Evolutionary conservation across 2,888 invertebrate genomes (phyloP).

Genomic region (Callyntrura sp.): DNA sequence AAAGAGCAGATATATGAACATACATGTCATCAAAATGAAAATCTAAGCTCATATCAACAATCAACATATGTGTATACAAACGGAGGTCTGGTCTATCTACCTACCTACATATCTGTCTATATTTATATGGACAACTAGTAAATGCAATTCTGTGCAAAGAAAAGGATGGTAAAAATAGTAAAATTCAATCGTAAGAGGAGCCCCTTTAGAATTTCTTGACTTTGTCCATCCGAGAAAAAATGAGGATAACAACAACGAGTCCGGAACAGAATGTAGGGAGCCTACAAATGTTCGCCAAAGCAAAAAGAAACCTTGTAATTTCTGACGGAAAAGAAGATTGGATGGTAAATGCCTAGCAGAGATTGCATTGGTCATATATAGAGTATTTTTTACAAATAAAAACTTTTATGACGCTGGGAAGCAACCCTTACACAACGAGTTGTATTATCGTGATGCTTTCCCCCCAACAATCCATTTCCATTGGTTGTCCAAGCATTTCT

Average conservation of each 20-base stretch:
- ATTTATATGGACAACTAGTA: not conserved
- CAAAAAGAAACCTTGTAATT: conserved; percentile 8
- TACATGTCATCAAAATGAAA: conserved; percentile 35
- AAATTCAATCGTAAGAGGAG: conserved; percentile 63
- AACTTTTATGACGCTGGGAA: not conserved
- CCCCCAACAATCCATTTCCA: not conserved
- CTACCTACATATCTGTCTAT: not conserved
- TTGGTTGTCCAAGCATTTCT: conserved; percentile 45
- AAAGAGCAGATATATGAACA: not conserved
- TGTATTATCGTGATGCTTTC: not conserved
- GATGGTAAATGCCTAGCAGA: not conserved
- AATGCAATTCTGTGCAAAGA: conserved; percentile 61
- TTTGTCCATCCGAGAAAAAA: conserved; percentile 66
- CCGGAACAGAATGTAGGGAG: not conserved
- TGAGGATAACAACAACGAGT: conserved; percentile 41
- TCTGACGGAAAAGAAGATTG: conserved; percentile 42
- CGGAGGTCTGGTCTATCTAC: too few relatives aligned
- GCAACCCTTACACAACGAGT: conserved; percentile 29
- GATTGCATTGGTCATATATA: conserved; percentile 4
- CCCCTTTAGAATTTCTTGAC: conserved; percentile 64
- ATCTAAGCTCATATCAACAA: not conserved
- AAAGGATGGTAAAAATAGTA: conserved; percentile 6
- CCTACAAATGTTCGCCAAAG: conserved; percentile 11
- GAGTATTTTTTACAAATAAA: not conserved
- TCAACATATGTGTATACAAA: not conserved